These are phyloP conservation scores for Pterocles orientalis DNA, from an alignment of 2,113 vertebrate genomes.

Conservation along the genomic window DNA sequence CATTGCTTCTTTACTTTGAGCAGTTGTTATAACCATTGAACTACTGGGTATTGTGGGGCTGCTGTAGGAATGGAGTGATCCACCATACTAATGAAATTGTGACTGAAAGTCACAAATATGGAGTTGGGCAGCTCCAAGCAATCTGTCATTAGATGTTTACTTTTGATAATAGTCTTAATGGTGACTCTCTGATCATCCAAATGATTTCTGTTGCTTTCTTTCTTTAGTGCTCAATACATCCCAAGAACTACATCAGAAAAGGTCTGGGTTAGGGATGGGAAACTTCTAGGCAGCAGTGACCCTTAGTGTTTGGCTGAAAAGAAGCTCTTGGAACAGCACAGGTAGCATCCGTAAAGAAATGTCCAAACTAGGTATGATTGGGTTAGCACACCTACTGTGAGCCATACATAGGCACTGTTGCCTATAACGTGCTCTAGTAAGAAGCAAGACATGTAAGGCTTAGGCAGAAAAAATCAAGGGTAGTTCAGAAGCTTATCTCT, in stretches of 20 bases:
- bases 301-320: not conserved
- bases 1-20: not conserved
- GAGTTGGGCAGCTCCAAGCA: not conserved
- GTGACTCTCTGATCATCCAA: not conserved
- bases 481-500: not conserved
- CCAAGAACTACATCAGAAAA: not conserved
- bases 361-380: not conserved
- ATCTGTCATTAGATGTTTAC: not conserved
- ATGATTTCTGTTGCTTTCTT: not conserved
- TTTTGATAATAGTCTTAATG: not conserved
- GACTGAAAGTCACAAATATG: not conserved
- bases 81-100: not conserved
- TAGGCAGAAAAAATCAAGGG: not conserved
- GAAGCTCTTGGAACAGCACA: not conserved
- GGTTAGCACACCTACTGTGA: not conserved
- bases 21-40: not conserved
- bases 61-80: not conserved
- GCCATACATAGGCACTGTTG: not conserved
- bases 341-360: not conserved
- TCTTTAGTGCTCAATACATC: not conserved
- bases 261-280: not conserved
- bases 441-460: not conserved
- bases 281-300: not conserved
- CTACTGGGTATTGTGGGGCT: not conserved
- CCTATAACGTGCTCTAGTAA: not conserved